These are phyloP conservation scores for Papilio glaucus DNA, from an alignment of 1,140 invertebrate genomes.

Conservation along the genomic window DNA sequence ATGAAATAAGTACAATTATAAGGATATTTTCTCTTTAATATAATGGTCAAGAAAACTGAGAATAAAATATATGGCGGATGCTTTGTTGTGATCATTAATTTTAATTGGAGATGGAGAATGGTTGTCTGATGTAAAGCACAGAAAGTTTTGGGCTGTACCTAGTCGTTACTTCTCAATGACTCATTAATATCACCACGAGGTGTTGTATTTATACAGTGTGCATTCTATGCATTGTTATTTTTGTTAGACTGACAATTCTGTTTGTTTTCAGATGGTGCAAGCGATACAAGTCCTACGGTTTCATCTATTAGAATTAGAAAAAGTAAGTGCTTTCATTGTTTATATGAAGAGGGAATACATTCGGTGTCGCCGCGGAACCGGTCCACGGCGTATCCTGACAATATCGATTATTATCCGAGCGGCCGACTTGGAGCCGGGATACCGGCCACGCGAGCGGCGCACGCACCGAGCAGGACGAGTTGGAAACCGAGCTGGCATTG, in stretches of 20 bases:
- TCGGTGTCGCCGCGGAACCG: constrained; percentile 57
- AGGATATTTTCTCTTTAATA: too few species aligned
- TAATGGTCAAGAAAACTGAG: too few species aligned
- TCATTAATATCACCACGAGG: too few species aligned
- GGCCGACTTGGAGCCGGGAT: constrained; percentile 65
- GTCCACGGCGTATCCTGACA: constrained; percentile 59
- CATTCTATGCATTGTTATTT: not conserved
- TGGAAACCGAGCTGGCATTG: constrained; percentile 1
- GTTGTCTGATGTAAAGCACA: too few species aligned
- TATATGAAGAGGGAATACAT: constrained; percentile 65
- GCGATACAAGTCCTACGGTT: constrained; percentile 99
- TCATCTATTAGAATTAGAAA: constrained; percentile 99
- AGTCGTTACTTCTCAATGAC: too few species aligned
- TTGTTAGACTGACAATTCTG: constrained; percentile 24
- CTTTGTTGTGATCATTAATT: too few species aligned
- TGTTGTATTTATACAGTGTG: not conserved
- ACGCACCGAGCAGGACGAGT: constrained; percentile 39
- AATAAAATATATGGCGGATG: too few species aligned
- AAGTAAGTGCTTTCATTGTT: constrained; percentile 90
- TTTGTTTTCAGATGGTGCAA: constrained; percentile 99
- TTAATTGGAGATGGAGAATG: too few species aligned
- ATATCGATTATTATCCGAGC: constrained; percentile 70
- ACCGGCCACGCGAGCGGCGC: constrained; percentile 53
- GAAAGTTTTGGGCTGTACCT: too few species aligned
- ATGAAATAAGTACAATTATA: not conserved